Evolutionary conservation across 2,888 invertebrate species (phyloP).

Genomic region (Odontothrips loti): DNA sequence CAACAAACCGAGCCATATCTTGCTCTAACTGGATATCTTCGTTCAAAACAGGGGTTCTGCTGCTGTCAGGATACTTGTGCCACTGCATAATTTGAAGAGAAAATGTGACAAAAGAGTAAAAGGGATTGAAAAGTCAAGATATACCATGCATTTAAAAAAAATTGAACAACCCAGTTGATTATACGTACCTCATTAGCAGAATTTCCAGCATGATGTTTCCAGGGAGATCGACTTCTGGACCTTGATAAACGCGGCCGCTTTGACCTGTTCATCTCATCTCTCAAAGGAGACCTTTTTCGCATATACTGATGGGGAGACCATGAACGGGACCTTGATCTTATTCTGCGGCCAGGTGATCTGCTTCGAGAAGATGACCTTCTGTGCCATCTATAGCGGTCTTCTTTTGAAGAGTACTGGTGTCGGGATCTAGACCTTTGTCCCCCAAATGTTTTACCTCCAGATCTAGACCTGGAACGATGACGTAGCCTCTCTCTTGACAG

Average conservation of each 20-base stretch:
- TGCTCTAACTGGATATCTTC: not conserved
- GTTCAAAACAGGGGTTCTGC: not conserved
- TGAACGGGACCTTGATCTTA: not conserved
- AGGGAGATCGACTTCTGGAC: not conserved
- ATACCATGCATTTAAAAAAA: not conserved
- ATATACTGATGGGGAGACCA: not conserved
- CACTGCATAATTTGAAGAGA: not conserved
- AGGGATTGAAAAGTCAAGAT: not conserved
- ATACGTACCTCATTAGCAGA: not conserved
- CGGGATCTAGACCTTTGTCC: not conserved
- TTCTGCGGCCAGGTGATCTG: not conserved
- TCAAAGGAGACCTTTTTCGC: not conserved
- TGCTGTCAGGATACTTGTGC: not conserved
- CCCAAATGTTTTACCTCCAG: not conserved
- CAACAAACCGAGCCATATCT: slow-evolving; percentile 8
- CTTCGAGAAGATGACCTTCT: not conserved
- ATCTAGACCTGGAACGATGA: not conserved
- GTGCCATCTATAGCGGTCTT: not conserved
- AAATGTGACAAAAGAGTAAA: not conserved
- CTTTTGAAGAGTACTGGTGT: not conserved
- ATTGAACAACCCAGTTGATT: not conserved
- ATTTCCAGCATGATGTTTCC: not conserved
- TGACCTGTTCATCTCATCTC: not conserved
- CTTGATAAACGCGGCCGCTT: not conserved
- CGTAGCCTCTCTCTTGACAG: not conserved